These are phyloP conservation scores for Chaetoderma sp. DNA, from an alignment of 2,888 invertebrate species.

Conservation along the genomic window DNA sequence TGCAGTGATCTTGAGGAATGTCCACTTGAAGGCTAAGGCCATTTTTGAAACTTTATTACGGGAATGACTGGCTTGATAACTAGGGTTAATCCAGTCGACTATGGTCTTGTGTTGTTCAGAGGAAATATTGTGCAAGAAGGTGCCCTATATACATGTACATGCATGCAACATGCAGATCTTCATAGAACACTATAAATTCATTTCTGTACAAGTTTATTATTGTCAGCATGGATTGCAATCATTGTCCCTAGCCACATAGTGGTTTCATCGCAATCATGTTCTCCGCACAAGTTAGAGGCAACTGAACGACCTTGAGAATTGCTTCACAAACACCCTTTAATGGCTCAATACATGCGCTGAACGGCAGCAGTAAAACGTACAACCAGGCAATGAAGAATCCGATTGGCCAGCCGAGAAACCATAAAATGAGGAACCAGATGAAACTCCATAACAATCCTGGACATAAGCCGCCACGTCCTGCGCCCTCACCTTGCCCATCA, in stretches of 20 bases:
- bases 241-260: slow-evolving; percentile 52
- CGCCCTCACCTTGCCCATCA: slow-evolving; percentile 49
- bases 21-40: too few species aligned
- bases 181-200: too few species aligned
- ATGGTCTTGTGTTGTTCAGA: too few species aligned
- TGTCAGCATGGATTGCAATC: too few species aligned
- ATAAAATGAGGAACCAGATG: slow-evolving; percentile 64
- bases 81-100: too few species aligned
- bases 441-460: slow-evolving; percentile 61
- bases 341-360: slow-evolving; percentile 55
- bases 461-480: slow-evolving; percentile 41
- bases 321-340: slow-evolving; percentile 58
- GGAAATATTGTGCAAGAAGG: too few species aligned
- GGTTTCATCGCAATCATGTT: slow-evolving; percentile 66
- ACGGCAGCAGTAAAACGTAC: slow-evolving; percentile 66
- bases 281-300: slow-evolving; percentile 61
- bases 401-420: slow-evolving; percentile 65
- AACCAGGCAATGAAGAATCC: slow-evolving; percentile 63
- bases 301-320: slow-evolving; percentile 61
- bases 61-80: too few species aligned
- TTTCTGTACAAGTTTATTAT: too few species aligned
- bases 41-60: too few species aligned
- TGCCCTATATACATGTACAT: too few species aligned
- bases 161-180: too few species aligned
- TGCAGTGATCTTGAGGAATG: too few species aligned